Base-by-base conservation (phyloP, 2,797 vertebrate species). In the Artibeus jamaicensis region DNA sequence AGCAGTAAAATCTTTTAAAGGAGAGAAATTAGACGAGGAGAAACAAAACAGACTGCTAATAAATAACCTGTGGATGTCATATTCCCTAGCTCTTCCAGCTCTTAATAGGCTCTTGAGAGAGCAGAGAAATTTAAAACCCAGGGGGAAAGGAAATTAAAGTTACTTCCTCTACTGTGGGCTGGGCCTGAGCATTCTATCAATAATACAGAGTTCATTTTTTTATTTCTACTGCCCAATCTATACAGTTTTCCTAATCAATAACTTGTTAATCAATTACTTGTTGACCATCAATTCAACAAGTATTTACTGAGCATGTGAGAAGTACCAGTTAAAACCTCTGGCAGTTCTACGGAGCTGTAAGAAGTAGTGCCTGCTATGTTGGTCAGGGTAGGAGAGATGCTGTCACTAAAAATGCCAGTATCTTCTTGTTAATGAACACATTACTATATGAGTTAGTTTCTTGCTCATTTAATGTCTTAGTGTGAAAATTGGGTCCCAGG, bases 71-170 rank as follows among this genome's bases (percentile, higher is more conserved):
- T 93, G 53, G 55, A 55, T 68, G 32, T 84, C 62, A 88, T 18
- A 24, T 92, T 84, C 44, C 9, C 57, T 29, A 44, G 39, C 44
- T 82, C 92, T 87, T 68, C 12, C 24, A 91, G 62, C 12, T 79
- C 42, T 87, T 91, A 95, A 59, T 39, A 85, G 62, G 18, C 62
- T 81, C 48, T 19, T 4, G 14, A 93, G 67, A 87, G 39, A 90
- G 11, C 5, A 96, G 42, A 85, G 53, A 70, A 48, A 32, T 95
- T 83, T 71, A 29, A 86, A 92, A 57, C 34, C 39, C 29, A 86
- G 11, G 37, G 34, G 62, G 50, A 73, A 90, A 94, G n/a, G 34
- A 96, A 62, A 93, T 85, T 86, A 85, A 93, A 88, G 73, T 67
- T 67, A 46, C 18, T 74, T 86, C 39, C 57, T 79, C 62, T 93